These are phyloP conservation scores for Etheostoma nigrum DNA, from an alignment of 2,797 vertebrate genomes.

Conservation along the genomic window DNA sequence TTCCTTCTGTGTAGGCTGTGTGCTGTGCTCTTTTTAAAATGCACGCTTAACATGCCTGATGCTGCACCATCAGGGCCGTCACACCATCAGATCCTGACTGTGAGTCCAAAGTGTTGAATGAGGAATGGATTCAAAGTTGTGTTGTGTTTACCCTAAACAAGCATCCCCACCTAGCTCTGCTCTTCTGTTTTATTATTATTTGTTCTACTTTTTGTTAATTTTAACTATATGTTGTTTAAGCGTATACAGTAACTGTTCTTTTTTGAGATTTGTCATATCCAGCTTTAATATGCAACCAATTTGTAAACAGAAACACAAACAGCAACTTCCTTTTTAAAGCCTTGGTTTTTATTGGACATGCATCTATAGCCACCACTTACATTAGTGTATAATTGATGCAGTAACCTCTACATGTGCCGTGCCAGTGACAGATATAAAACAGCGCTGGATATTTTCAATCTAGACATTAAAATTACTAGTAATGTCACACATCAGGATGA, in stretches of 20 bases:
- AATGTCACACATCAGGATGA: constrained; percentile 41
- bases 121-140: not conserved
- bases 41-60: constrained; percentile 9
- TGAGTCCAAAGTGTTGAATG: constrained; percentile 4
- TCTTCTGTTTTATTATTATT: not conserved
- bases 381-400: constrained; percentile 72
- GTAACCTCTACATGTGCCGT: constrained; percentile 57
- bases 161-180: not conserved
- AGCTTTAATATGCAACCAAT: not conserved
- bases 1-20: not conserved
- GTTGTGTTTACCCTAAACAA: not conserved
- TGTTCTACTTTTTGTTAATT: not conserved
- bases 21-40: constrained; percentile 7
- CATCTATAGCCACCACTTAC: constrained; percentile 74
- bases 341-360: constrained; percentile 78
- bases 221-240: not conserved
- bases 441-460: constrained; percentile 23
- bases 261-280: not conserved
- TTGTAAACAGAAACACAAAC: constrained; percentile 28
- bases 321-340: constrained; percentile 10
- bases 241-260: not conserved
- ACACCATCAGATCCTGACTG: constrained; percentile 13
- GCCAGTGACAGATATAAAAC: constrained; percentile 62
- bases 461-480: constrained; percentile 38
- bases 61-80: constrained; percentile 11